phyloP scores from a whole-genome alignment of 2,888 invertebrate genomes.

The Eupithecia pulchellata region DNA sequence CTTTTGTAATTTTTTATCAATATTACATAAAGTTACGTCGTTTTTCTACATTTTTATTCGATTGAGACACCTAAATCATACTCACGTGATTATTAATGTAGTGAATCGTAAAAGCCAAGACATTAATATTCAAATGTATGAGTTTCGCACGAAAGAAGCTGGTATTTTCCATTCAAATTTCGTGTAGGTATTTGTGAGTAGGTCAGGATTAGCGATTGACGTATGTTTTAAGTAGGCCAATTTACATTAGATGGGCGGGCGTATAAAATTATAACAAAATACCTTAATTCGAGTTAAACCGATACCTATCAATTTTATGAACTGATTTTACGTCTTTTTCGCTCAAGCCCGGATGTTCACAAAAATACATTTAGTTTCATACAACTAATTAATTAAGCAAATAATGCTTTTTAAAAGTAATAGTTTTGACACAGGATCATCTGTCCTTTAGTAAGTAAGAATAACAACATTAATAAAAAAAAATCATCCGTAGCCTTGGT shows the following conservation, averaged over 20 bases:
- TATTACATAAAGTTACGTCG: not conserved
- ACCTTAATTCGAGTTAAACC: not conserved
- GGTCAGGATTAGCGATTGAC: conserved; percentile 6
- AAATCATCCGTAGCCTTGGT: too few relatives aligned
- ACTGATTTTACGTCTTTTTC: not conserved
- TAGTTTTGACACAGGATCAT: not conserved
- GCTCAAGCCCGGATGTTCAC: not conserved
- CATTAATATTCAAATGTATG: conserved; percentile 11
- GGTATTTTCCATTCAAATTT: conserved; percentile 8
- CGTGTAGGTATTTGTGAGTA: not conserved
- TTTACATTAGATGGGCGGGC: not conserved
- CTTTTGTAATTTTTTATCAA: not conserved
- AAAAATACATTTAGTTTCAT: too few relatives aligned
- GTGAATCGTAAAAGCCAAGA: conserved; percentile 3
- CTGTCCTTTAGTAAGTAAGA: not conserved
- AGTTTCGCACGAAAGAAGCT: conserved; percentile 5
- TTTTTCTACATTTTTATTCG: not conserved
- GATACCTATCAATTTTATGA: not conserved
- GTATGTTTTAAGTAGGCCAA: not conserved
- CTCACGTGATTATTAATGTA: conserved; percentile 8
- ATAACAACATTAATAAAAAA: not conserved
- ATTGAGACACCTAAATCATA: conserved; percentile 6
- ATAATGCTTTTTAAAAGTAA: too few relatives aligned
- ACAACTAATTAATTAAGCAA: too few relatives aligned
- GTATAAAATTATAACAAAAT: not conserved